Evolutionary conservation across 2,113 vertebrate species (phyloP), one percentile per base, ranked within the genome.

Genomic region (Saguinus midas): DNA sequence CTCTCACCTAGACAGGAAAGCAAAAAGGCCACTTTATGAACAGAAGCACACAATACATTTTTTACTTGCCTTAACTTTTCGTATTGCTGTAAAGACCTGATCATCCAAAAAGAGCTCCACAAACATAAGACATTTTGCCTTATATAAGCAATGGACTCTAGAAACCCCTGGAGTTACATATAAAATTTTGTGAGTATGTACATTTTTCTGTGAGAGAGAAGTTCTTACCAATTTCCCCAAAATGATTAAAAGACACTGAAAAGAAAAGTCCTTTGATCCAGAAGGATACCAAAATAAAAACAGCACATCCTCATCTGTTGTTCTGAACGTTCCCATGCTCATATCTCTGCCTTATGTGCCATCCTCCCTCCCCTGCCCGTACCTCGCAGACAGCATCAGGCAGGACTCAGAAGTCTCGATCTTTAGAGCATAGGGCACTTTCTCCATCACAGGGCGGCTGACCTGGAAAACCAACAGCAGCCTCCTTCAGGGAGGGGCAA

Each of bases 351-450:
- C 27, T 32, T 64, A 27, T 2, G 32, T 3, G 40, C n/a, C 13
- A 20, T 43, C 40, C 4, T 1, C 58, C 73, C 1, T 8, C 50
- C 25, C 55, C n/a, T 2, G 43, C n/a, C 87, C 95, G 10, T 98
- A 99, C 99, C 99, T 99, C 61, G 99, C 99, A 79, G 99, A 99
- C 70, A 99, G 98, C 21, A 96, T 99, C 97, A 99, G 99, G 98
- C 99, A 99, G 81, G 98, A 98, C 93, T 99, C 99, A 7, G 98
- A 95, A 64, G 98, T 99, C 97, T 99, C 99, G 16, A 99, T 99
- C 98, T 98, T 99, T 92, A 99, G 98, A 32, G 99, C 97, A 1
- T 99, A 99, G 88, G 99, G 99, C 75, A 99, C 98, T 88, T 99
- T 99, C 87, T 99, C 99, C 95, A 99, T 97, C 95, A 99, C 97